Conservation (phyloP, 2,113 vertebrate species). For the Semicossyphus pulcher region DNA sequence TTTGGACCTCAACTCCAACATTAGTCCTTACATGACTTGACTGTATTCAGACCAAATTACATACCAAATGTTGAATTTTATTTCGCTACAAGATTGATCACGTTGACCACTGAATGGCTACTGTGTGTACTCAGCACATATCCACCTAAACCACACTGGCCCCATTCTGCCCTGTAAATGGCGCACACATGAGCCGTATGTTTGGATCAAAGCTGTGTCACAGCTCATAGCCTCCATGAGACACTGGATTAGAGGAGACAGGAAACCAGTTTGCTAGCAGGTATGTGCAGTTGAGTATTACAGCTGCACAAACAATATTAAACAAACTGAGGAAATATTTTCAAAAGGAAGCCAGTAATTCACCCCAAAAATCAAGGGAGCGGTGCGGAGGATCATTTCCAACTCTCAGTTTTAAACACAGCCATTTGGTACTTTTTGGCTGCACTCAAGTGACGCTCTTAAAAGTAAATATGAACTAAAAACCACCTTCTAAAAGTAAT, state of each 20-base stretch:
- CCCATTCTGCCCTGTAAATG: background rate
- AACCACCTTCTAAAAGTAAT: conserved; percentile 78
- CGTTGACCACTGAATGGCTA: background rate
- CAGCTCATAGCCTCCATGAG: conserved; percentile 63
- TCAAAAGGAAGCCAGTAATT: conserved; percentile 82
- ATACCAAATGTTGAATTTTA: background rate
- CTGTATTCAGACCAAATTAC: background rate
- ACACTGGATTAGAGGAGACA: conserved; percentile 70
- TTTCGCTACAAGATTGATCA: background rate
- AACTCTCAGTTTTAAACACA: conserved; percentile 62
- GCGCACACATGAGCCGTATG: conserved; percentile 23
- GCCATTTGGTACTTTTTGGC: conserved; percentile 70
- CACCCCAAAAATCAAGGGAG: conserved; percentile 66
- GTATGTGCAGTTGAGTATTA: conserved; percentile 63
- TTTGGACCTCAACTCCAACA: too few species aligned
- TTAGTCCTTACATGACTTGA: background rate
- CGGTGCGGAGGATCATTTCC: conserved; percentile 69
- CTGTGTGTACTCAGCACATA: background rate
- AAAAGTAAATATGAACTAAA: conserved; percentile 82
- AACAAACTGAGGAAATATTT: conserved; percentile 82
- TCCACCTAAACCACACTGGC: background rate
- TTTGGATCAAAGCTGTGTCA: conserved; percentile 74
- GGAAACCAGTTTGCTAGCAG: conserved; percentile 67
- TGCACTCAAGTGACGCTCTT: conserved; percentile 61
- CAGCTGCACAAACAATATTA: conserved; percentile 85